phyloP scores from a whole-genome alignment of 1,140 invertebrate species.

The Cotesia vestalis region DNA sequence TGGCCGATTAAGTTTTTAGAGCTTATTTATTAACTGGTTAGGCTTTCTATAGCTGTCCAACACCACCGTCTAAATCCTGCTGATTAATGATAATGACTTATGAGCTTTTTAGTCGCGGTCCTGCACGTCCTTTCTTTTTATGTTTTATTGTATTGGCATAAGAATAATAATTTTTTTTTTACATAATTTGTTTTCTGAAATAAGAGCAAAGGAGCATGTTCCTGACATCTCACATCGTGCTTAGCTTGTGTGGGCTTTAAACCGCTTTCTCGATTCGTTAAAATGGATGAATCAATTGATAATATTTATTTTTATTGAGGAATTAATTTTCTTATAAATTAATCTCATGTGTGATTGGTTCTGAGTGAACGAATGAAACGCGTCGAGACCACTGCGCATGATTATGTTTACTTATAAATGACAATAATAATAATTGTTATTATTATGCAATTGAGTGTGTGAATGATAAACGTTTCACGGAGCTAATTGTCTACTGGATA shows the following conservation, averaged over 20 bases:
- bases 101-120: constrained; percentile 1
- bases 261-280: constrained; percentile 30
- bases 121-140: constrained; percentile 26
- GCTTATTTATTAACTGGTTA: constrained; percentile 26
- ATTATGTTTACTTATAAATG: constrained; percentile 40
- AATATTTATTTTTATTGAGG: background rate
- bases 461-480: background rate
- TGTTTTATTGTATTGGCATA: background rate
- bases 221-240: too few species aligned
- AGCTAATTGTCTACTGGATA: constrained; percentile 33
- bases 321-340: too few species aligned
- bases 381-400: constrained; percentile 54
- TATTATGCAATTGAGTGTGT: constrained; percentile 31
- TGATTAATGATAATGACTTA: too few species aligned
- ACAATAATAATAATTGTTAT: constrained; percentile 35
- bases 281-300: background rate
- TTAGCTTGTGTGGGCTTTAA: constrained; percentile 26
- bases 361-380: constrained; percentile 44
- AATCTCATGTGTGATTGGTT: constrained; percentile 42
- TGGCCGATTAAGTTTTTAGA: constrained; percentile 30
- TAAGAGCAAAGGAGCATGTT: too few species aligned
- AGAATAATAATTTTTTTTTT: constrained; percentile 29
- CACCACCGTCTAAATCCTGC: constrained; percentile 2
- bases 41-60: constrained; percentile 17
- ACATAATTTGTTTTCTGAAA: constrained; percentile 32